phyloP scores from a whole-genome alignment of 2,888 invertebrate species.

The Corythucha ciliata region DNA sequence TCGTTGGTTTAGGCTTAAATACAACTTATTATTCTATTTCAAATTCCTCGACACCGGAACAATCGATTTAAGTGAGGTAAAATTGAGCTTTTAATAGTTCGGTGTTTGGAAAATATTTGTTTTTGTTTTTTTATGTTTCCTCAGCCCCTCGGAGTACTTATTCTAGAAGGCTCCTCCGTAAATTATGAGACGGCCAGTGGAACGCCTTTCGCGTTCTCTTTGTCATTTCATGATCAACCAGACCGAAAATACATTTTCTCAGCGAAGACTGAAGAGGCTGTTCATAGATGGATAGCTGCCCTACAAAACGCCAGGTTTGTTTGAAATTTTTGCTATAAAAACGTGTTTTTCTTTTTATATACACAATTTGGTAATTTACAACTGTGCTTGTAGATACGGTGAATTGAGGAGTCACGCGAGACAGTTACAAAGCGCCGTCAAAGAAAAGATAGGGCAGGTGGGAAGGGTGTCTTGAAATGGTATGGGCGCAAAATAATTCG shows the following conservation, averaged over 20 bases:
- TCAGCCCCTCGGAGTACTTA: background rate
- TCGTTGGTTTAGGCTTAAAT: conserved; percentile 6
- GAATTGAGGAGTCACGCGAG: too few species aligned
- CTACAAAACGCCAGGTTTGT: too few species aligned
- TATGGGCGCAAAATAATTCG: too few species aligned
- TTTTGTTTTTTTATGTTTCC: background rate
- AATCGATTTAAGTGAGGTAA: background rate
- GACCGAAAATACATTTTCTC: conserved; percentile 1
- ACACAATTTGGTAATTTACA: too few species aligned
- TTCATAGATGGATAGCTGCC: background rate
- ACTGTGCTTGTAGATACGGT: too few species aligned
- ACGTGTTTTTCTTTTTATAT: too few species aligned
- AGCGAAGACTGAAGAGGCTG: conserved; percentile 1
- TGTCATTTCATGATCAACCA: background rate
- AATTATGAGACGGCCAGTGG: background rate
- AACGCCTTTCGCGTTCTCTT: background rate
- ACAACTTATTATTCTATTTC: conserved; percentile 3
- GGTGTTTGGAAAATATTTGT: background rate
- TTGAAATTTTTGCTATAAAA: too few species aligned
- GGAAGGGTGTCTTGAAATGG: too few species aligned
- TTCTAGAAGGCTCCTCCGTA: background rate
- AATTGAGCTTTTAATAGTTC: too few species aligned
- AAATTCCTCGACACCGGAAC: background rate
- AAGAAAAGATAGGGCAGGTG: too few species aligned
- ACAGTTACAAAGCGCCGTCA: too few species aligned